Conservation (phyloP, 2,797 vertebrate genomes). For the Phoxinus dragarum region DNA sequence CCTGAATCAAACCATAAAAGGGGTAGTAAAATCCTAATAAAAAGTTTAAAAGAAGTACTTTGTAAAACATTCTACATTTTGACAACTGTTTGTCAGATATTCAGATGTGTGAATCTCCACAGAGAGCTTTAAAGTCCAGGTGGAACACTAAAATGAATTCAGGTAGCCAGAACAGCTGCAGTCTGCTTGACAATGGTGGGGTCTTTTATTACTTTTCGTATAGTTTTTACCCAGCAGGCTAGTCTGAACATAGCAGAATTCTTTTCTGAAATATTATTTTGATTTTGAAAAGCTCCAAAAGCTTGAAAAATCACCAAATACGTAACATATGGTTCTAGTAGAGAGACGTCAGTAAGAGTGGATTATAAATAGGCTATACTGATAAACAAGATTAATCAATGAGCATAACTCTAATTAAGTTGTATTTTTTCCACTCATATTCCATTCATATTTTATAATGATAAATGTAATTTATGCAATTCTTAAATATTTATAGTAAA, state of each 20-base stretch:
- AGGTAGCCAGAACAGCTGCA: conserved; percentile 4
- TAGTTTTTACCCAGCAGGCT: conserved; percentile 11
- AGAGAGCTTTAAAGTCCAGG: conserved; percentile 1
- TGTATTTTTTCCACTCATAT: not conserved
- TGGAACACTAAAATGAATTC: conserved; percentile 7
- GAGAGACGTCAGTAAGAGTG: not conserved
- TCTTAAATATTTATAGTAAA: too few species aligned
- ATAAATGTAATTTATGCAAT: not conserved
- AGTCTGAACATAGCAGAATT: not conserved
- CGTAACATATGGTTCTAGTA: not conserved
- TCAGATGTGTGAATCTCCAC: conserved; percentile 3
- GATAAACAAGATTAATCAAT: not conserved
- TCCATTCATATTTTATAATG: not conserved
- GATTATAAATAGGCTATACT: not conserved
- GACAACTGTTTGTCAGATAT: conserved; percentile 9
- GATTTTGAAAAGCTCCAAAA: conserved; percentile 5
- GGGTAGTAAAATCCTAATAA: not conserved
- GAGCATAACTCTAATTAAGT: not conserved
- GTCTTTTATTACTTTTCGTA: not conserved
- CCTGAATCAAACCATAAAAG: not conserved
- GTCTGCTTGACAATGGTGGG: not conserved
- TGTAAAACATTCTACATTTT: conserved; percentile 2
- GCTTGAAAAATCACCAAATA: not conserved
- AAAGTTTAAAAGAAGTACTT: not conserved
- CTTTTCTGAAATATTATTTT: not conserved